Evolutionary conservation across 1,140 invertebrate genomes (phyloP), one percentile per base, ranked within the genome.

Genomic region (Anadara kagoshimensis): DNA sequence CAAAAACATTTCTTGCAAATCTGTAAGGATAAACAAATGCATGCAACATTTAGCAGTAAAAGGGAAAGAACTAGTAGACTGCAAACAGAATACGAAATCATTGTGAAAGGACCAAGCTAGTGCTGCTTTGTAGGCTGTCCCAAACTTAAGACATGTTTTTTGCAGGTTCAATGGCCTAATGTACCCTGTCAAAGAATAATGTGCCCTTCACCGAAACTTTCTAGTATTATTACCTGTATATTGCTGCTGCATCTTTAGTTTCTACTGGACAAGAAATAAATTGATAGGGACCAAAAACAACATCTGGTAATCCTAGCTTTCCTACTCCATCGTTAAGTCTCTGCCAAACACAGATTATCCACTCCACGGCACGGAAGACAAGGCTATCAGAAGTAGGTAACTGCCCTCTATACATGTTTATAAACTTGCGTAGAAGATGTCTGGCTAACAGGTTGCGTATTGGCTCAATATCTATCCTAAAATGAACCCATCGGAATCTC

Each of bases 331-430:
- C 85, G 66, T 89, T 89, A 11, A 89, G 73, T 54, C 84, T 77
- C 75, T 86, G 86, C 86, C 86, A 87, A 0, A 89, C 80, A 76
- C 84, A 86, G 0, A 87, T 70, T 53, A 87, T 73, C 87, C 87
- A 89, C 70, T 88, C 86, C 0, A 86, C 78, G 20, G 82, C 84
- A 36, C 80, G 78, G 14, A 85, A 79, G 26, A 85, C 66, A 20
- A 73, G 65, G 53, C 79, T 79, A 73, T 87, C 87, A 54, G 74
- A 49, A 2, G 75, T 26, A 0, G 86, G 87, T 16, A 85, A 58
- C 8, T 71, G 67, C 1, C 87, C 87, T 11, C 73, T 57, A 56
- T 84, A 73, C 5, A 70, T 72, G 62, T 85, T 80, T 29, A 85
- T 69, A 49, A 84, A 74, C 20, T 79, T 79, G 22, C 87, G 78